Conservation (phyloP, 2,797 vertebrate species). For the Enteromius anoplus region DNA sequence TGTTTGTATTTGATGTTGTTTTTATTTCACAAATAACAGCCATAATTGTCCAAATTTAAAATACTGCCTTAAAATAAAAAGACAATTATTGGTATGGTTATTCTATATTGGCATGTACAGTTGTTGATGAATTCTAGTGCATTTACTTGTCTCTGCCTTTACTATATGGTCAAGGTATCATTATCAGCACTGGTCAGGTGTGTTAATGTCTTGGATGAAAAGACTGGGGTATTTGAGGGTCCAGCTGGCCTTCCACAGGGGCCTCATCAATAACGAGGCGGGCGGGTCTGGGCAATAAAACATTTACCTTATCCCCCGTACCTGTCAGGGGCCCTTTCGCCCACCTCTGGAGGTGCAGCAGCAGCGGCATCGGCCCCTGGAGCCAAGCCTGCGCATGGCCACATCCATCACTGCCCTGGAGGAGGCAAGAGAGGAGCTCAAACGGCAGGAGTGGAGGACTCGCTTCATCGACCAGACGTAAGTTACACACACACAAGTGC, state of each 20-base stretch:
- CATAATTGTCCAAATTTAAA: background rate
- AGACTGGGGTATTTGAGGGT: constrained; percentile 47
- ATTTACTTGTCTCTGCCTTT: constrained; percentile 7
- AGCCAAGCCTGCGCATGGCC: constrained; percentile 79
- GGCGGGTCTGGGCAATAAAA: constrained; percentile 58
- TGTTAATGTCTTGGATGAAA: constrained; percentile 46
- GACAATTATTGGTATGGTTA: background rate
- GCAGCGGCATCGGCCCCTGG: constrained; percentile 82
- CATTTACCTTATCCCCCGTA: constrained; percentile 55
- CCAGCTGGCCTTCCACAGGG: constrained; percentile 47
- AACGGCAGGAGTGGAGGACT: constrained; percentile 67
- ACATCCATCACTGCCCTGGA: constrained; percentile 77
- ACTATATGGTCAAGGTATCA: constrained; percentile 11
- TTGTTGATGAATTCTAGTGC: background rate
- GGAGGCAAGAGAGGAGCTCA: constrained; percentile 72
- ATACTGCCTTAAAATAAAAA: background rate
- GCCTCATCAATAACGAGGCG: constrained; percentile 56
- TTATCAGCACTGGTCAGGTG: constrained; percentile 35
- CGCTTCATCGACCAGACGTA: constrained; percentile 73
- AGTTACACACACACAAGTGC: constrained; percentile 62
- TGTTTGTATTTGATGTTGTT: background rate
- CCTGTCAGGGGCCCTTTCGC: constrained; percentile 83
- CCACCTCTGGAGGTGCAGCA: constrained; percentile 76
- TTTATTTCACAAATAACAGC: background rate
- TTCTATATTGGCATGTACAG: background rate